Evolutionary conservation across 2,888 invertebrate genomes (phyloP), one percentile per base, ranked within the genome.

Genomic region (Tenthredo mesomela): DNA sequence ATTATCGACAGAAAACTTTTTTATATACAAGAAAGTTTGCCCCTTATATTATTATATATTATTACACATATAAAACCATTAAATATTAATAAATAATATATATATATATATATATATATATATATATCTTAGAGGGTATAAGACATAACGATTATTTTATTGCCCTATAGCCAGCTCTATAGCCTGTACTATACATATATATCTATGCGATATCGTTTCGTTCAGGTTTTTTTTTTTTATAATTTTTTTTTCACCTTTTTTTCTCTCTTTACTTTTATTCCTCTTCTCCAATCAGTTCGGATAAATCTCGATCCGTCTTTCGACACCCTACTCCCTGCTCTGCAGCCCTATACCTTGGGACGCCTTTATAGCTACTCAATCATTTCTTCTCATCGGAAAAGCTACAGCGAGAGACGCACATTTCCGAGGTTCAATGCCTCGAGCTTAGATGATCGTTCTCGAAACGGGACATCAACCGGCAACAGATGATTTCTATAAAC

Each of bases 301-400:
- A 58, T n/a, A 61, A 78, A 58, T 58, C 58, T 47, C 58, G 33
- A 58, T 80, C 61, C 58, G 40, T 61, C 58, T 80, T 61, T 80
- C 80, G 80, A 54, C 77, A 54, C 29, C 77, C 47, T 54, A 29
- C n/a, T n/a, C 77, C 12, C 10, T n/a, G 2, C 7, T 5, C 78
- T 50, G 58, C n/a, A n/a, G n/a, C n/a, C 40, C 71, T 33, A n/a
- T 33, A n/a, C 33, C 15, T 70, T 15, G 12, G 18, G 15, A 18
- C 29, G 70, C 18, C 29, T 33, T 54, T 47, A 43, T 77, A 80
- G 80, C 21, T 65, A 65, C 80, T 80, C 80, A 21, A 80, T 80
- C 80, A 80, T 80, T 65, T 65, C 40, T 61, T 3, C 40, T 10
- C n/a, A 33, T 61, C 80, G 37, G 54, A 77, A 77, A 54, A 67